Conservation (phyloP, 1,140 invertebrate genomes). For the Theocolax elegans region DNA sequence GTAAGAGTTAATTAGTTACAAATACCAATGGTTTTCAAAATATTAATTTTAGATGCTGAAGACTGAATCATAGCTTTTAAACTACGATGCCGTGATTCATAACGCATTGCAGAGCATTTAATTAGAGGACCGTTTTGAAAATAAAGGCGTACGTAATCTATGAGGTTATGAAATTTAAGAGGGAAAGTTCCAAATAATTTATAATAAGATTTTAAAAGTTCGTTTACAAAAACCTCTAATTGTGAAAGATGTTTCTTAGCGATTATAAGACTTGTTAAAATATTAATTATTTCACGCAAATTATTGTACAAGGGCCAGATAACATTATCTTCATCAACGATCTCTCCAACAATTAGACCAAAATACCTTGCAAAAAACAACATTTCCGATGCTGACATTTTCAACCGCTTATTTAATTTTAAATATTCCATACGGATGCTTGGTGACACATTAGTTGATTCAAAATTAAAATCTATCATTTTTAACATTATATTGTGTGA, state of each 20-base stretch:
- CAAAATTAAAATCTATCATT: too few relatives aligned
- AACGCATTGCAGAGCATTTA: conserved; percentile 1
- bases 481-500: too few relatives aligned
- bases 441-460: not conserved
- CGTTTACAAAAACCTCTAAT: not conserved
- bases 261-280: not conserved
- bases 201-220: not conserved
- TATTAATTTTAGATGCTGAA: not conserved
- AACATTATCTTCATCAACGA: not conserved
- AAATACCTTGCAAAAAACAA: conserved; percentile 21
- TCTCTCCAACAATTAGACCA: conserved; percentile 7
- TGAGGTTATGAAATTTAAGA: not conserved
- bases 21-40: not conserved
- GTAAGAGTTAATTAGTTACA: not conserved
- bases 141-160: not conserved
- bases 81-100: conserved; percentile 2
- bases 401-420: not conserved
- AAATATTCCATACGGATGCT: conserved; percentile 13
- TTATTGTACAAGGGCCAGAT: conserved; percentile 18
- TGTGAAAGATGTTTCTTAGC: not conserved
- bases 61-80: not conserved
- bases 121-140: not conserved
- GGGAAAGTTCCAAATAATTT: not conserved
- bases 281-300: conserved; percentile 2
- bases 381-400: conserved; percentile 16